Evolutionary conservation across 2,113 vertebrate species (phyloP).

Genomic region (Xenopus laevis): DNA sequence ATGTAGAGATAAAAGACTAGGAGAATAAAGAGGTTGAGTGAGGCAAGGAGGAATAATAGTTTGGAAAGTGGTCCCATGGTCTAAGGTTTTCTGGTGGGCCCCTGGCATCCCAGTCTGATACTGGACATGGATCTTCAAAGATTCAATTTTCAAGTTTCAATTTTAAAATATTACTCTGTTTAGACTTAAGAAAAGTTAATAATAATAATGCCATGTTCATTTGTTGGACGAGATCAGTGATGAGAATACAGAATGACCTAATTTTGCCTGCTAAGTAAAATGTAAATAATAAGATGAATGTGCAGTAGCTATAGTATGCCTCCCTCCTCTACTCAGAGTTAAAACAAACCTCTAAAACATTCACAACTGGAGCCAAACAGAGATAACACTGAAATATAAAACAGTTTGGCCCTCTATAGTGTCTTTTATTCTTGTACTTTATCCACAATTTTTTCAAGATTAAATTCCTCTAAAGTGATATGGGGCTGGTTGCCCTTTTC

Average conservation of each 20-base stretch:
- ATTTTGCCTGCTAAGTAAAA: slow-evolving; percentile 28
- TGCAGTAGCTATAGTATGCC: slow-evolving; percentile 25
- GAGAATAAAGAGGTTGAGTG: too few species aligned
- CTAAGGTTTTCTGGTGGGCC: too few species aligned
- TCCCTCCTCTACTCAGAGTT: slow-evolving; percentile 5
- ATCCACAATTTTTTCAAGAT: slow-evolving; percentile 26
- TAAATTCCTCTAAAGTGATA: slow-evolving; percentile 26
- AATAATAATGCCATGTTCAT: slow-evolving; percentile 13
- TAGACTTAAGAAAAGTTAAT: too few species aligned
- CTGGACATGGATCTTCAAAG: too few species aligned
- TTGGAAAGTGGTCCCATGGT: too few species aligned
- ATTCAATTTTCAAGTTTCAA: too few species aligned
- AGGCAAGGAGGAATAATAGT: too few species aligned
- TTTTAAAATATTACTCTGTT: background rate
- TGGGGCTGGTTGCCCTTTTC: background rate
- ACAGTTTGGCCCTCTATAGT: slow-evolving; percentile 13
- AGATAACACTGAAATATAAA: slow-evolving; percentile 37
- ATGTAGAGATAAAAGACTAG: too few species aligned
- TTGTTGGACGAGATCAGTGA: slow-evolving; percentile 22
- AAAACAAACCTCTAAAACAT: slow-evolving; percentile 33
- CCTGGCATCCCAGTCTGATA: too few species aligned
- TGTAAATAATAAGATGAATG: slow-evolving; percentile 38
- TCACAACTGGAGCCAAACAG: slow-evolving; percentile 26
- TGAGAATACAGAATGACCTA: slow-evolving; percentile 25
- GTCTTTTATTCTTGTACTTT: slow-evolving; percentile 20